Base-by-base conservation (phyloP, 2,113 vertebrate genomes). In the Tringa solitaria region DNA sequence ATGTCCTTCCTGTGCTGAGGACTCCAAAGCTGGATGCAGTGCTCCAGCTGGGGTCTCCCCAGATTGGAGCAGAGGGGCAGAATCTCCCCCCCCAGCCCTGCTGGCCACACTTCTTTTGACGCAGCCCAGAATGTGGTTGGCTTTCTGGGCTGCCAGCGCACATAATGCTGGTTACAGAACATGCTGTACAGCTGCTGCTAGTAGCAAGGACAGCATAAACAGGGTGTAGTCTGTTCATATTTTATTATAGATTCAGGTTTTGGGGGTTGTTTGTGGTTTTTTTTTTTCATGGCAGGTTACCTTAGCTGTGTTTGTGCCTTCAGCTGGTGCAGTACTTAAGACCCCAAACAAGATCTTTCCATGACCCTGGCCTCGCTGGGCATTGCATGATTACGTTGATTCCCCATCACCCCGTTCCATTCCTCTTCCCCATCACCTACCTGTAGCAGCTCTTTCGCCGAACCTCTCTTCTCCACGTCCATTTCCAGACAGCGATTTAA, bases 381-480 rank as follows among this genome's bases (percentile, higher is more conserved):
- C 32, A 26, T 1, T 41, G 21, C 17, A 6, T 4, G 64, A 63
- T 48, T 18, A 4, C 15, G 4, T 1, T 10, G 17, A n/a, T 43
- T 22, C 53, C 53, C 53, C 15, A 54, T 54, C 53, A 54, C 28
- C 28, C 53, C 6, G 6, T 30, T 54, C 53, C 33, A 56, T 56
- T 9, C 28, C 50, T 9, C 8, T 1, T 60, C 50, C 60, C 27
- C 30, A 41, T 17, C 33, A 46, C 63, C 91, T 88, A 99, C 99
- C 99, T 99, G 99, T 13, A 99, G 98, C 5, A 99, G 98, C 57
- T 99, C 99, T 96, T 99, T 99, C 9, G 99, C 99, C 1, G 99
- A 99, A 4, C 99, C 99, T 94, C 99, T 98, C 97, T 99, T 99
- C 86, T 99, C 99, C 96, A 99, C 99, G 0, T 99, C 99, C 99